Base-by-base conservation (phyloP, 1,140 invertebrate genomes). In the Zaprionus camerounensis region DNA sequence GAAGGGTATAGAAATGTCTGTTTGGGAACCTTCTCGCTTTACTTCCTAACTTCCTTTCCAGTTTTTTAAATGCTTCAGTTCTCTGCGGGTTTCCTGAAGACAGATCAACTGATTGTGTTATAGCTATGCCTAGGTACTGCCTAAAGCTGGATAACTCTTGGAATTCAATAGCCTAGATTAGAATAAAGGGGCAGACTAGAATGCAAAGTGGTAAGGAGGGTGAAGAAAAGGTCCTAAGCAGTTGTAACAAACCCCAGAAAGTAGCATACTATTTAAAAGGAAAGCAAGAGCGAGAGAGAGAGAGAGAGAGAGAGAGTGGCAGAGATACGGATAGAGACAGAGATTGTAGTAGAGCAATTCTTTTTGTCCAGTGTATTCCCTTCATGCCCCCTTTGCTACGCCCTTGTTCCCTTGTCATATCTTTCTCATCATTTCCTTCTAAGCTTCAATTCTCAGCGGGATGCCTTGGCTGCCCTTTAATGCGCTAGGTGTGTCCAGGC, bases 401-500 rank as follows among this genome's bases (percentile, higher is more conserved):
- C 11, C 46, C 38, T 1, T 13, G 20, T 13, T n/a, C 11, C 17
- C 20, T 13, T 22, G 46, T 51, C 46, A 20, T 51, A 4, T 12
- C 20, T 51, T 12, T 22, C 20, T 51, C 46, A 51, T 51, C 46
- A 51, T 51, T 22, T 51, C 17, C 20, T 24, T 24, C 46, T 51
- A 24, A 51, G 46, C 46, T 24, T 51, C 46, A 51, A 51, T 51
- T 51, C 46, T 24, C 46, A 12, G 20, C 17, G 46, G 46, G 22
- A 24, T 51, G 9, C 20, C 11, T 24, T 24, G 46, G 6, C 11
- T 24, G 5, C 46, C 20, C 20, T 13, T 51, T 51, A 51, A 51
- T 51, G 22, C 46, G 11, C 46, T 51, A 51, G 46, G 46, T 51
- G 46, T 51, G 46, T 51, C 46, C 20, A 51, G 46, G 41, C 41